Evolutionary conservation across 2,888 invertebrate genomes (phyloP).

Genomic region (Microplitis deprimator): DNA sequence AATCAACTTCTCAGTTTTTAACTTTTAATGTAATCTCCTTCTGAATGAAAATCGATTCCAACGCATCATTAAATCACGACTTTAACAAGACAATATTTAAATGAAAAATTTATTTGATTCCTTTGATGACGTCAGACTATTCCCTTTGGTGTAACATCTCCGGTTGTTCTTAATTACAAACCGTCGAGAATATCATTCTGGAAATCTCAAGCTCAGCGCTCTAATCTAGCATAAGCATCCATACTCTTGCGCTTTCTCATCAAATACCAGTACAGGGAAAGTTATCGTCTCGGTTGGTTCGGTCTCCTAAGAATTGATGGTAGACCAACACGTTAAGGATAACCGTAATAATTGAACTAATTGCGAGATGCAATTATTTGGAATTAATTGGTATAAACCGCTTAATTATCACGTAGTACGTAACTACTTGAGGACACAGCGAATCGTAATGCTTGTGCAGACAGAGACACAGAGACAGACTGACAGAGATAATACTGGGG

Average conservation of each 20-base stretch:
- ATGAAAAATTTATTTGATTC: too few species aligned
- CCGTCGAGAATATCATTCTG: too few species aligned
- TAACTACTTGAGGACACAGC: not conserved
- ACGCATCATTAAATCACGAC: too few species aligned
- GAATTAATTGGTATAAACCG: constrained; percentile 63
- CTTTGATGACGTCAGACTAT: too few species aligned
- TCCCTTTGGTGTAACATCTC: too few species aligned
- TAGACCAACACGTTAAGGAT: constrained; percentile 32
- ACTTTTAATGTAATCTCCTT: too few species aligned
- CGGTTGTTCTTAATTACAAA: too few species aligned
- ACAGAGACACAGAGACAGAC: not conserved
- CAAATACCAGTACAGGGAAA: not conserved
- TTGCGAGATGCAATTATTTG: constrained; percentile 58
- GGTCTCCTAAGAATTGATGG: constrained; percentile 21
- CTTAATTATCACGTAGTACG: constrained; percentile 53
- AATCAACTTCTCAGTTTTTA: too few species aligned
- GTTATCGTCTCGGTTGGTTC: not conserved
- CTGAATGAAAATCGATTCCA: too few species aligned
- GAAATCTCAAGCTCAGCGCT: too few species aligned
- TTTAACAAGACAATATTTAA: too few species aligned
- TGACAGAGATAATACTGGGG: not conserved
- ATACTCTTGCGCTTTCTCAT: not conserved
- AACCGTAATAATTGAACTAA: constrained; percentile 57
- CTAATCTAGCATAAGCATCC: not conserved
- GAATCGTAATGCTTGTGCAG: not conserved